Percentiles rank a stretch among this genome's conserved stretches.
Evolutionary conservation across 1,140 invertebrate genomes (phyloP).

Genomic region (Drosophila tani): DNA sequence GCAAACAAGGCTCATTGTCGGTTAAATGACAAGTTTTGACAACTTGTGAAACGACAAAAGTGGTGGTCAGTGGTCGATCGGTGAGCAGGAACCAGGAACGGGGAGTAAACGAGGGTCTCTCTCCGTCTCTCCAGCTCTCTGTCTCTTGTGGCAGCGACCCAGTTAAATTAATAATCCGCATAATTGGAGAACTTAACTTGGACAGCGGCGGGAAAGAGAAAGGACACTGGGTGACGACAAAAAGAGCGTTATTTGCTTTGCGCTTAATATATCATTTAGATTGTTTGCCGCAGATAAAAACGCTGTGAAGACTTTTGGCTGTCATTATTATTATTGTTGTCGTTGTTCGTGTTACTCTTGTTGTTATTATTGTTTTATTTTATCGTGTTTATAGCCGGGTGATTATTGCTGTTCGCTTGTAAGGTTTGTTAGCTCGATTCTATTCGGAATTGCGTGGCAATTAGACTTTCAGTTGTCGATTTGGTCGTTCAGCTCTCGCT

Average conservation of each 20-base stretch:
- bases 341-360: conserved; percentile 25
- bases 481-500: conserved; percentile 26
- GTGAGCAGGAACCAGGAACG: conserved; percentile 13
- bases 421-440: conserved; percentile 40
- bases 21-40: conserved; percentile 85
- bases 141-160: conserved; percentile 43
- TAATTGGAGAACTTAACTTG: conserved; percentile 84
- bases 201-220: conserved; percentile 38
- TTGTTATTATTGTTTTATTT: conserved; percentile 58
- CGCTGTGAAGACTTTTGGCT: conserved; percentile 72
- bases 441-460: conserved; percentile 48
- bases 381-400: conserved; percentile 35
- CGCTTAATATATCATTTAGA: conserved; percentile 85
- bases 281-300: conserved; percentile 78
- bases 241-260: conserved; percentile 84
- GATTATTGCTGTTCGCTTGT: conserved; percentile 63
- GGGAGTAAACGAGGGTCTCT: conserved; percentile 1
- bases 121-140: not conserved
- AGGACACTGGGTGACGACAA: conserved; percentile 66
- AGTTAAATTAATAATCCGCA: conserved; percentile 85
- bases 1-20: conserved; percentile 85
- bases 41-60: conserved; percentile 83
- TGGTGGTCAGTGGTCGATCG: conserved; percentile 61
- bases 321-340: conserved; percentile 69
- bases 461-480: conserved; percentile 47